A percentile compares a stretch with the other conserved stretches of the same genome.
Evolutionary conservation across 2,113 vertebrate genomes (phyloP).

Genomic region (Tichodroma muraria): DNA sequence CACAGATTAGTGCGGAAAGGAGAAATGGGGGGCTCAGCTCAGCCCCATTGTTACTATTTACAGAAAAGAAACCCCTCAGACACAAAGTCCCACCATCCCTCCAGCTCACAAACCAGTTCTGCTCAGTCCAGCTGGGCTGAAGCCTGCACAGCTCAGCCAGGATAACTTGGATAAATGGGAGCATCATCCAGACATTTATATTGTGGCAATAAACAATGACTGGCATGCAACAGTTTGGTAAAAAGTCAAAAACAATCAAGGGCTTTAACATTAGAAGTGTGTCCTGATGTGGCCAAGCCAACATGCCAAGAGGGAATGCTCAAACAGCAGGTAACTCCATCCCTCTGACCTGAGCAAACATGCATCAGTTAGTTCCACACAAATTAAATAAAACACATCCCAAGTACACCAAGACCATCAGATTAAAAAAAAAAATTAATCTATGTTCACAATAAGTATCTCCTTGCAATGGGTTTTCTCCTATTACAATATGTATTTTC

Average conservation of each 20-base stretch:
- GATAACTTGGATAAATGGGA: not conserved
- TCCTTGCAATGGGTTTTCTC: slow-evolving; percentile 18
- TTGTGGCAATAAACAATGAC: not conserved
- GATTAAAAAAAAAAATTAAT: not conserved
- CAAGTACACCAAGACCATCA: not conserved
- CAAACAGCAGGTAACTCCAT: not conserved
- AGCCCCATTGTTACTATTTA: not conserved
- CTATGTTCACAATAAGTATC: slow-evolving; percentile 6
- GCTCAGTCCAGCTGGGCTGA: not conserved
- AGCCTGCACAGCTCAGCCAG: not conserved
- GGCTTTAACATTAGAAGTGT: not conserved
- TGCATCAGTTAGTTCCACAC: not conserved
- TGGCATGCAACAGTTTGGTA: slow-evolving; percentile 49
- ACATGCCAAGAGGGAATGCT: slow-evolving; percentile 6
- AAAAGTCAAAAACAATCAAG: not conserved
- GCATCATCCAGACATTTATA: slow-evolving; percentile 18
- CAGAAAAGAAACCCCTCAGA: slow-evolving; percentile 19
- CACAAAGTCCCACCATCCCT: not conserved
- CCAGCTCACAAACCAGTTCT: not conserved
- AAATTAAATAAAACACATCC: not conserved
- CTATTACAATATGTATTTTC: not conserved
- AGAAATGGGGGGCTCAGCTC: not conserved
- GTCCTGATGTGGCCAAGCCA: not conserved
- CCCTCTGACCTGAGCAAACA: slow-evolving; percentile 3
- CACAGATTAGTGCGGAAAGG: not conserved